Base-by-base conservation (phyloP, 2,888 invertebrate genomes). In the Homarus gammarus region DNA sequence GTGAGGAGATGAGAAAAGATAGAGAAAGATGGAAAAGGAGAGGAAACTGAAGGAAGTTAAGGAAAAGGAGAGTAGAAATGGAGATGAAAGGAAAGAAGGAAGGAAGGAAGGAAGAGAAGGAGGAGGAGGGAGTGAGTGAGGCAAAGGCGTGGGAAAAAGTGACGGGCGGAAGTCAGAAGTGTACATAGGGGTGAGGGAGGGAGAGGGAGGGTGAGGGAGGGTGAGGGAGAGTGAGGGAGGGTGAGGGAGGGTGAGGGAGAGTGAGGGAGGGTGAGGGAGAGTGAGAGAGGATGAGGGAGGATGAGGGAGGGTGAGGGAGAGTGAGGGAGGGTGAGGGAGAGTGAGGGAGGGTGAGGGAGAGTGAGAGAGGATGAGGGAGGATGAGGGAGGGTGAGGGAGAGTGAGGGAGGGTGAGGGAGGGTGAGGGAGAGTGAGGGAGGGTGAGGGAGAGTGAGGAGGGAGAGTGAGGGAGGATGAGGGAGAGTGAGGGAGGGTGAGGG, bases 281-380 rank as follows among this genome's bases (percentile, higher is more conserved):
- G 64, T 10, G 64, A 64, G 64, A 64, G 64, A 64, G 64, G 18
- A 18, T 10, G 64, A 64, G 64, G 18, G 64, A 64, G 64, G 64
- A 64, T 10, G 64, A 64, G 64, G 18, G 64, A 64, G 8, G 18
- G 64, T 10, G 64, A 64, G 64, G 18, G 72, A 72, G 70, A 70
- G 64, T 64, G 64, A 64, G 64, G 64, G 64, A 64, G 64, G 64
- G 64, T 64, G 64, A 64, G 64, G 64, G 64, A 64, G n/a, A n/a
- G 31, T 72, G 33, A 18, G 36, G 33, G 72, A 18, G 33, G 36
- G 68, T 33, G n/a, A 10, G 64, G 6, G n/a, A 18, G 10, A 15
- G 56, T 15, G 10, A 18, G 56, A 15, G 56, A 10, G 18, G 18
- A 56, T 6, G 31, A 64, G n/a, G 6, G n/a, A 64, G n/a, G 64